Evolutionary conservation across 1,140 invertebrate genomes (phyloP).

Genomic region (Antheraea pernyi): DNA sequence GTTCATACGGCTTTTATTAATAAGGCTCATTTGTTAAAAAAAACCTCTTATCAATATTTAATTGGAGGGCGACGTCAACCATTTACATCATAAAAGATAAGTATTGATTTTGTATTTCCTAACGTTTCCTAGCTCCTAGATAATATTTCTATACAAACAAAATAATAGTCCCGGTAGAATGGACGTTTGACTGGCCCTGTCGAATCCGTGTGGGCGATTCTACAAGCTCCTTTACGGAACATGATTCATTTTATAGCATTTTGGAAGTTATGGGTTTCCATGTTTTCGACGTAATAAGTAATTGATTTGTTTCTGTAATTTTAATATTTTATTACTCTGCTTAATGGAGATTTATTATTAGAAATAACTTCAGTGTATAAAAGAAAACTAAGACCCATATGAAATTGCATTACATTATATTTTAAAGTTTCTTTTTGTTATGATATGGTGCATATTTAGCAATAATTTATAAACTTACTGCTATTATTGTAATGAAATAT

Average conservation of each 20-base stretch:
- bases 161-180: slow-evolving; percentile 22
- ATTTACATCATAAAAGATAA: not conserved
- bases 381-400: no score
- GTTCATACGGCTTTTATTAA: no score
- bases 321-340: slow-evolving; percentile 14
- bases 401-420: no score
- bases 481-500: no score
- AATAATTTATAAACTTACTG: no score
- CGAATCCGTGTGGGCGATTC: slow-evolving; percentile 33
- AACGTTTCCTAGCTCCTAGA: not conserved
- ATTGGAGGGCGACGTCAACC: no score
- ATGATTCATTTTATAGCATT: slow-evolving; percentile 36
- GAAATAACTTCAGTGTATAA: no score
- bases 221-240: slow-evolving; percentile 40
- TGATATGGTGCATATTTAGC: no score
- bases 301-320: slow-evolving; percentile 31
- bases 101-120: not conserved
- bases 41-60: no score
- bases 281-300: slow-evolving; percentile 25
- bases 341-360: no score
- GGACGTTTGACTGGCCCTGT: slow-evolving; percentile 21
- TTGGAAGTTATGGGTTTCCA: slow-evolving; percentile 22
- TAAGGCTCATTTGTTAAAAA: no score
- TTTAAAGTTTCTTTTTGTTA: no score
- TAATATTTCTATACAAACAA: slow-evolving; percentile 35